Conservation (phyloP, 2,797 vertebrate genomes). For the Phaenicophaeus curvirostris region DNA sequence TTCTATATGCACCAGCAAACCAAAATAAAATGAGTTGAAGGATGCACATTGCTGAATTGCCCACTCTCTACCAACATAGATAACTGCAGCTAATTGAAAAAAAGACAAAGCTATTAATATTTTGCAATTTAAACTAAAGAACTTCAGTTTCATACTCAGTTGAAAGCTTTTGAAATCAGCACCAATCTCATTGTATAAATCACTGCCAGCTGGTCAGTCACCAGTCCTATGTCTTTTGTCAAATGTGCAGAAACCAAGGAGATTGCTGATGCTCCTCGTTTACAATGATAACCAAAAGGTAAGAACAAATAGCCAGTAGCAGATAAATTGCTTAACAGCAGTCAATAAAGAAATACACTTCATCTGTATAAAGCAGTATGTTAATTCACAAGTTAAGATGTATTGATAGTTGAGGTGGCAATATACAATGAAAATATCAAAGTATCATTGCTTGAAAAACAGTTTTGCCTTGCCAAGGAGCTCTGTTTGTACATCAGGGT, state of each 20-base stretch:
- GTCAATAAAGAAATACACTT: conserved; percentile 23
- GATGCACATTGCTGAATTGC: neutral
- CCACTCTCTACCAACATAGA: conserved; percentile 5
- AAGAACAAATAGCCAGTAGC: neutral
- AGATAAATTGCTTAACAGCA: conserved; percentile 46
- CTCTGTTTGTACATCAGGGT: neutral
- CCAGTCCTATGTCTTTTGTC: conserved; percentile 45
- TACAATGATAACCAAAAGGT: conserved; percentile 16
- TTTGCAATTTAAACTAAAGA: conserved; percentile 41
- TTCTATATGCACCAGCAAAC: conserved; percentile 41
- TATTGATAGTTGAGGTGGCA: conserved; percentile 22
- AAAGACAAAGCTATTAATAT: conserved; percentile 21
- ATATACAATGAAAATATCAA: neutral
- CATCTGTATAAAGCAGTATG: conserved; percentile 1
- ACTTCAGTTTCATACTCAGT: conserved; percentile 40
- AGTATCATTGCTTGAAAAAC: neutral
- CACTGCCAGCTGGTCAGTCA: conserved; percentile 16
- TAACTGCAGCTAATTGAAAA: conserved; percentile 26
- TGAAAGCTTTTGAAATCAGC: conserved; percentile 54
- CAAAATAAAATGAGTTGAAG: conserved; percentile 36
- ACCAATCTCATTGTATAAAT: conserved; percentile 29
- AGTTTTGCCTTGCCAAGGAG: conserved; percentile 10
- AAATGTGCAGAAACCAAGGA: neutral
- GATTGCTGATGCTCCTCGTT: neutral
- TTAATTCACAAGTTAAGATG: neutral